phyloP scores from a whole-genome alignment of 35 echinoderm and acorn worm genomes.

The Nesometra sesokonis region DNA sequence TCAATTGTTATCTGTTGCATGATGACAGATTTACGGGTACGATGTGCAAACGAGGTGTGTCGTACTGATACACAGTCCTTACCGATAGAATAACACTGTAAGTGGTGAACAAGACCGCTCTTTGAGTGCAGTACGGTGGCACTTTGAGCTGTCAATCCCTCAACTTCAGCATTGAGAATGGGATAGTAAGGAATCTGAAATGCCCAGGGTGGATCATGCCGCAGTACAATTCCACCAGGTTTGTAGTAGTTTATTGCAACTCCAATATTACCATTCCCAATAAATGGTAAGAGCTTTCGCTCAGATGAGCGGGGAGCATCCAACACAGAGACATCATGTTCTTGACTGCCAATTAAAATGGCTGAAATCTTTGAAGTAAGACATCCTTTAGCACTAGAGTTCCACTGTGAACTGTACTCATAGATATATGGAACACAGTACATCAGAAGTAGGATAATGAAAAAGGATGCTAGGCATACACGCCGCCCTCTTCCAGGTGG shows the following conservation, averaged over 20 bases:
- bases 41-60: constrained; percentile 53
- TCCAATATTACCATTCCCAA: constrained; percentile 75
- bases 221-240: constrained; percentile 28
- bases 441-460: constrained; percentile 55
- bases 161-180: constrained; percentile 36
- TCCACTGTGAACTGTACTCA: constrained; percentile 51
- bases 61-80: constrained; percentile 66
- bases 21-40: constrained; percentile 48
- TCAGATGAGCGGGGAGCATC: constrained; percentile 12
- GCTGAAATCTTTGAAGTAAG: constrained; percentile 49
- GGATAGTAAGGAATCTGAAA: constrained; percentile 56
- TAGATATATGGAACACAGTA: constrained; percentile 82
- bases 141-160: constrained; percentile 51
- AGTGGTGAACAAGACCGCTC: constrained; percentile 48
- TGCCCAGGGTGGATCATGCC: constrained; percentile 42
- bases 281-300: constrained; percentile 41
- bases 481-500: constrained; percentile 39
- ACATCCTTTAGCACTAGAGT: constrained; percentile 62
- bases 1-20: constrained; percentile 66
- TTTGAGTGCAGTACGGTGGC: constrained; percentile 67
- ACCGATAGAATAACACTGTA: constrained; percentile 78
- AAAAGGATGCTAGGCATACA: constrained; percentile 41
- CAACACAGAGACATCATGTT: constrained; percentile 37
- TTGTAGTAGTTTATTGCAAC: constrained; percentile 55
- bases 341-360: constrained; percentile 12